Conservation (phyloP, 1,140 invertebrate species). For the Lepidostoma basale region DNA sequence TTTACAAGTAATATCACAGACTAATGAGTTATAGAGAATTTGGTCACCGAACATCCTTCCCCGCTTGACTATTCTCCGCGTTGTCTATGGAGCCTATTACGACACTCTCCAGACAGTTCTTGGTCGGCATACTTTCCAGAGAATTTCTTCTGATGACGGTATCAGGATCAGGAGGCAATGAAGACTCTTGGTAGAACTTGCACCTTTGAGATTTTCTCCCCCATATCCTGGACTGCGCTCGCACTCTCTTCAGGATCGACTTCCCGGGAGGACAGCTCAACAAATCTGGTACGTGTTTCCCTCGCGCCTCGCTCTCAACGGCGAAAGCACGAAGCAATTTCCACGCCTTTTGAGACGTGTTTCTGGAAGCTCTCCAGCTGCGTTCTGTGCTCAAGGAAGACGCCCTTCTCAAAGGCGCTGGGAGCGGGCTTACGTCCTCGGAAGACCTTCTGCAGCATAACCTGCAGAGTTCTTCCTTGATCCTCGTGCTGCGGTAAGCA, state of each 20-base stretch:
- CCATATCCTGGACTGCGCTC: slow-evolving; percentile 38
- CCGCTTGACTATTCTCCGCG: not conserved
- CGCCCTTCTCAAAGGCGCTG: slow-evolving; percentile 48
- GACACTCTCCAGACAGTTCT: slow-evolving; percentile 17
- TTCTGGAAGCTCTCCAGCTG: slow-evolving; percentile 36
- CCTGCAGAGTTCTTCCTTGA: slow-evolving; percentile 70
- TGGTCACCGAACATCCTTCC: slow-evolving; percentile 19
- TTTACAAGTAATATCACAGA: slow-evolving; percentile 35
- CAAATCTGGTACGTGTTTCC: slow-evolving; percentile 18
- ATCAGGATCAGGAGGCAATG: slow-evolving; percentile 2
- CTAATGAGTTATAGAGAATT: slow-evolving; percentile 9
- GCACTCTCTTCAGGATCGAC: slow-evolving; percentile 39
- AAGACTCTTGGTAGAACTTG: slow-evolving; percentile 34
- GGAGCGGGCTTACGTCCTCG: slow-evolving; percentile 52
- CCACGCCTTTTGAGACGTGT: slow-evolving; percentile 51
- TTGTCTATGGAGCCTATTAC: slow-evolving; percentile 8
- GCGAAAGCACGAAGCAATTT: slow-evolving; percentile 52
- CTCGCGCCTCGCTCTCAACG: slow-evolving; percentile 33
- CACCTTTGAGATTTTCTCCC: slow-evolving; percentile 30
- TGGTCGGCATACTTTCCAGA: slow-evolving; percentile 13
- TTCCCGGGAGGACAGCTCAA: slow-evolving; percentile 38
- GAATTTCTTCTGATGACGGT: slow-evolving; percentile 19
- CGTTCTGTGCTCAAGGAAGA: slow-evolving; percentile 51
- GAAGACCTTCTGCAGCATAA: slow-evolving; percentile 53
- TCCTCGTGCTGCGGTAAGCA: slow-evolving; percentile 76